Base-by-base conservation (phyloP, 2,113 vertebrate species). In the Oplegnathus fasciatus region DNA sequence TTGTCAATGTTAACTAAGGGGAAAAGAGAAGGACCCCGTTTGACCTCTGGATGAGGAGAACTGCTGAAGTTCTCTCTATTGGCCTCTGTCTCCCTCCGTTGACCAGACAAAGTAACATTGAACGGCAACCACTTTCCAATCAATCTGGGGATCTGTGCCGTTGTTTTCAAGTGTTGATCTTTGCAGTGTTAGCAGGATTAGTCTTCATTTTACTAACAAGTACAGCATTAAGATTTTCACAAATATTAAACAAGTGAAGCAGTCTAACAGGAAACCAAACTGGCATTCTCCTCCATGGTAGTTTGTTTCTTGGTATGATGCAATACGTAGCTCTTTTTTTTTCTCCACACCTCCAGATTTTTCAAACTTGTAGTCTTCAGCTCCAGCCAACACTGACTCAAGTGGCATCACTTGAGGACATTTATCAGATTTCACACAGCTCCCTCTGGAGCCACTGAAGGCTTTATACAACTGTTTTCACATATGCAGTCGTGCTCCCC, bases 1-100 rank as follows among this genome's bases (percentile, higher is more conserved):
- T 22, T 40, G 68, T 75, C 52, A 61, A 15, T 28, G 54, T 82
- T 62, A 48, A 55, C 24, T 40, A 28, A 83, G 68, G 69, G 40
- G 44, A 34, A 77, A 60, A 20, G 37, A 57, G 75, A 55, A 30
- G 61, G 57, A 71, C 30, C 24, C 34, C 11, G 20, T 28, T 40
- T 71, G 60, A 72, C 22, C n/a, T 67, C 40, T 20, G 15, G 24
- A 10, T 72, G 6, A 30, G 13, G 28, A n/a, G 28, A 62, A 18
- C 40, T 11, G n/a, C 54, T 73, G 30, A 24, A 55, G 13, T 40
- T 68, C 62, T 80, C 58, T 82, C 48, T n/a, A 3, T 54, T 44
- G 28, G 10, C 26, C 50, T 66, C 13, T 40, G 28, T 61, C 52
- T 71, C 17, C 20, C 42, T 55, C 6, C 26, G 58, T 17, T 28